Percentiles rank a stretch among this genome's conserved stretches.
Evolutionary conservation across 2,113 vertebrate genomes (phyloP).

Genomic region (Labeo catla): DNA sequence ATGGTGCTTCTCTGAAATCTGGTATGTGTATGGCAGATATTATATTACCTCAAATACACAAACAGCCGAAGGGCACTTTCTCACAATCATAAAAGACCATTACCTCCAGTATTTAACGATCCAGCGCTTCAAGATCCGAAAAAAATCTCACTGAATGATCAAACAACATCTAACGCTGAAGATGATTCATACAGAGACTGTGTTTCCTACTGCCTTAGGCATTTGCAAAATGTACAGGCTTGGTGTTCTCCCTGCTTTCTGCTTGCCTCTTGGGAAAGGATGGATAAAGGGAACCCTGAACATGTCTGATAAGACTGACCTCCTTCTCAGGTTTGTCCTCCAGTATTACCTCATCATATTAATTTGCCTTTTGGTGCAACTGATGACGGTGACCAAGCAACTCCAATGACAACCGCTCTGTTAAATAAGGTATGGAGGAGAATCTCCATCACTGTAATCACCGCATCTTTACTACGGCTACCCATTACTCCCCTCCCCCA

Average conservation of each 20-base stretch:
- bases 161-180: neutral
- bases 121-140: slow-evolving; percentile 5
- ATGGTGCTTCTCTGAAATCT: neutral
- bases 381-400: slow-evolving; percentile 65
- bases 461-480: slow-evolving; percentile 18
- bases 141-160: neutral
- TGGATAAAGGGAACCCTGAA: slow-evolving; percentile 58
- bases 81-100: neutral
- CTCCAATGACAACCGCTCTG: slow-evolving; percentile 60
- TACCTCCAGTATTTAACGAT: neutral
- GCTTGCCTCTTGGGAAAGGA: slow-evolving; percentile 50
- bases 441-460: slow-evolving; percentile 60
- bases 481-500: slow-evolving; percentile 24
- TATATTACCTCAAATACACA: neutral
- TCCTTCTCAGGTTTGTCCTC: slow-evolving; percentile 70
- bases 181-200: neutral
- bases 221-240: neutral
- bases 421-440: slow-evolving; percentile 68
- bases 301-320: slow-evolving; percentile 71
- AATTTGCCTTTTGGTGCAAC: slow-evolving; percentile 66
- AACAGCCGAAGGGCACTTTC: neutral
- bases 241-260: slow-evolving; percentile 24
- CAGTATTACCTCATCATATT: slow-evolving; percentile 64
- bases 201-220: neutral
- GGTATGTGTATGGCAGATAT: neutral